Percentiles rank a stretch among this genome's conserved stretches.
phyloP scores from a whole-genome alignment of 2,888 invertebrate genomes.

The Tachystola acroxantha region DNA sequence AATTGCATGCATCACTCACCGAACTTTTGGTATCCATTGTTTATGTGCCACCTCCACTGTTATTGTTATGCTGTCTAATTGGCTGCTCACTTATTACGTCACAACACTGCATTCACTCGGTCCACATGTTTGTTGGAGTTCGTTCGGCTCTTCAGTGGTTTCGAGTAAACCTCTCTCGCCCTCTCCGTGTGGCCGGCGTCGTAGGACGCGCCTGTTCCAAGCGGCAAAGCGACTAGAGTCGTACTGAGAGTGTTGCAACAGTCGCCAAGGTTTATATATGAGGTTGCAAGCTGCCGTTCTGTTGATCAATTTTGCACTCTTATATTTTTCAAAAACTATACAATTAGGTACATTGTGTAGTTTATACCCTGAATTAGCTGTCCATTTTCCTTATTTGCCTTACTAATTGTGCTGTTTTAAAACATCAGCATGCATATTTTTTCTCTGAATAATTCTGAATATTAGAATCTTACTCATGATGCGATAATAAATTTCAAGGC shows the following conservation, averaged over 20 bases:
- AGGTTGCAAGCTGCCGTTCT: conserved; percentile 54
- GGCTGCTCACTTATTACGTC: conserved; percentile 62
- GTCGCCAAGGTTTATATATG: conserved; percentile 72
- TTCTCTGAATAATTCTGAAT: background rate
- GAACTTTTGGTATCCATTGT: conserved; percentile 71
- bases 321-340: conserved; percentile 9
- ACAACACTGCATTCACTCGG: conserved; percentile 73
- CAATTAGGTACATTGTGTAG: background rate
- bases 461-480: background rate
- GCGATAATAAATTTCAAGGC: background rate
- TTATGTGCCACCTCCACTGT: conserved; percentile 41
- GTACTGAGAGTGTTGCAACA: conserved; percentile 76
- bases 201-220: conserved; percentile 67
- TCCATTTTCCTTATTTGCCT: background rate
- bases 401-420: background rate
- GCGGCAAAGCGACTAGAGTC: conserved; percentile 80
- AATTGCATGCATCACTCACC: conserved; percentile 51
- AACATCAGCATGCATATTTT: background rate
- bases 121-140: conserved; percentile 62
- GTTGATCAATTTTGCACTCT: conserved; percentile 32
- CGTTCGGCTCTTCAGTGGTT: conserved; percentile 38
- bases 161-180: conserved; percentile 70
- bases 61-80: conserved; percentile 34
- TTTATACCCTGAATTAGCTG: too few relatives aligned
- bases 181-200: conserved; percentile 74